These are phyloP conservation scores for Brotula barbata DNA, from an alignment of 2,797 vertebrate genomes.

Conservation along the genomic window DNA sequence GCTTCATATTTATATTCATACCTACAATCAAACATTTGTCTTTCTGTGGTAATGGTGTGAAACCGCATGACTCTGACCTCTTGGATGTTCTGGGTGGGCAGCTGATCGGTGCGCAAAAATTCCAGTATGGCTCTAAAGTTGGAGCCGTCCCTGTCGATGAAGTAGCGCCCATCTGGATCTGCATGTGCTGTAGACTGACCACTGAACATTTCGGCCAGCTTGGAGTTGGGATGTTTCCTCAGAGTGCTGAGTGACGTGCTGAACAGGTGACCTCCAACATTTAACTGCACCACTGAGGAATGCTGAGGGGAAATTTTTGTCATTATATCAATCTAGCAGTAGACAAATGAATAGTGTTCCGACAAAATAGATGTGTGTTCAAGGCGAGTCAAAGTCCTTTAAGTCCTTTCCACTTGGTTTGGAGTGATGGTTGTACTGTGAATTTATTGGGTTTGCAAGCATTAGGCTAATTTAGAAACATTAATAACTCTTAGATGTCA, in stretches of 20 bases:
- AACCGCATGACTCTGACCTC: slow-evolving; percentile 61
- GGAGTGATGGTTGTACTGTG: too few species aligned
- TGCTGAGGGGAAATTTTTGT: slow-evolving; percentile 52
- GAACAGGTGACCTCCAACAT: slow-evolving; percentile 87
- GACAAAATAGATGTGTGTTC: too few species aligned
- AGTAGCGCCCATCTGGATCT: slow-evolving; percentile 83
- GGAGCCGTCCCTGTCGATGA: slow-evolving; percentile 87
- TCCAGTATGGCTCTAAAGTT: slow-evolving; percentile 87
- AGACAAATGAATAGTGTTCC: too few species aligned
- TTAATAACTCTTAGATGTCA: too few species aligned
- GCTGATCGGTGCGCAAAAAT: slow-evolving; percentile 83
- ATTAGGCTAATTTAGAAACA: too few species aligned
- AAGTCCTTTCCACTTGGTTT: too few species aligned
- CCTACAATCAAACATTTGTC: too few species aligned
- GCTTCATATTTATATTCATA: too few species aligned
- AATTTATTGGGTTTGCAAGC: too few species aligned
- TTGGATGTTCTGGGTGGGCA: slow-evolving; percentile 79
- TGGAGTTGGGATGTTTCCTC: slow-evolving; percentile 83
- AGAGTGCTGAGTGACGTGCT: slow-evolving; percentile 83
- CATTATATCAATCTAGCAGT: too few species aligned
- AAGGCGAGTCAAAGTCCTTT: too few species aligned
- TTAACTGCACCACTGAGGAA: slow-evolving; percentile 82
- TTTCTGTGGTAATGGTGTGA: too few species aligned
- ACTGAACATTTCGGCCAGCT: slow-evolving; percentile 83
- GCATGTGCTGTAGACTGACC: slow-evolving; percentile 61